Conservation (phyloP, 2,888 invertebrate genomes). For the Melanchra persicariae region DNA sequence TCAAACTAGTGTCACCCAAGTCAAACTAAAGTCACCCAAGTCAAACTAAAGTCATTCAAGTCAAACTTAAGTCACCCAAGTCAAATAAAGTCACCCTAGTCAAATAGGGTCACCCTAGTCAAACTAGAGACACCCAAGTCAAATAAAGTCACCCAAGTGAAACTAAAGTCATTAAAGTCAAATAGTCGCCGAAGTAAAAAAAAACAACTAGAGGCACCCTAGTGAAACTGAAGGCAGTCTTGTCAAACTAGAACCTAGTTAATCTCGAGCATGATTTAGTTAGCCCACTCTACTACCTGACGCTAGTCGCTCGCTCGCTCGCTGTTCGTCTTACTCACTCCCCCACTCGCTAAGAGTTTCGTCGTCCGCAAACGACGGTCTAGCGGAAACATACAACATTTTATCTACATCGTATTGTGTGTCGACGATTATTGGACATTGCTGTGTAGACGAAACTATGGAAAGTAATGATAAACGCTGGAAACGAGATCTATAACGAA, state of each 20-base stretch:
- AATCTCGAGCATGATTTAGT: slow-evolving; percentile 15
- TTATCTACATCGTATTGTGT: slow-evolving; percentile 10
- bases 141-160: background rate
- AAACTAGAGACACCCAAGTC: slow-evolving; percentile 1
- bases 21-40: no score
- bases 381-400: slow-evolving; percentile 48
- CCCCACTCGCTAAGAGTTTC: slow-evolving; percentile 50
- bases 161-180: background rate
- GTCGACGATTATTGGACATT: background rate
- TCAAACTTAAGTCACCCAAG: no score
- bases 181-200: background rate
- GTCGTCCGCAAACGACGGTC: slow-evolving; percentile 61
- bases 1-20: background rate
- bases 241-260: slow-evolving; percentile 8
- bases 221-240: background rate
- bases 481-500: background rate
- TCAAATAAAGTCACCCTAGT: no score
- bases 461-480: background rate
- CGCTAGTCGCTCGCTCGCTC: slow-evolving; percentile 52
- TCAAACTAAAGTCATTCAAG: no score
- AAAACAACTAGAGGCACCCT: no score
- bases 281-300: slow-evolving; percentile 54
- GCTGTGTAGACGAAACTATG: background rate
- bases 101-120: background rate
- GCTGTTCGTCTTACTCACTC: slow-evolving; percentile 49